Percentiles rank a stretch among this genome's conserved stretches.
Evolutionary conservation across 2,797 vertebrate species (phyloP).

Genomic region (Macropus fuliginosus): DNA sequence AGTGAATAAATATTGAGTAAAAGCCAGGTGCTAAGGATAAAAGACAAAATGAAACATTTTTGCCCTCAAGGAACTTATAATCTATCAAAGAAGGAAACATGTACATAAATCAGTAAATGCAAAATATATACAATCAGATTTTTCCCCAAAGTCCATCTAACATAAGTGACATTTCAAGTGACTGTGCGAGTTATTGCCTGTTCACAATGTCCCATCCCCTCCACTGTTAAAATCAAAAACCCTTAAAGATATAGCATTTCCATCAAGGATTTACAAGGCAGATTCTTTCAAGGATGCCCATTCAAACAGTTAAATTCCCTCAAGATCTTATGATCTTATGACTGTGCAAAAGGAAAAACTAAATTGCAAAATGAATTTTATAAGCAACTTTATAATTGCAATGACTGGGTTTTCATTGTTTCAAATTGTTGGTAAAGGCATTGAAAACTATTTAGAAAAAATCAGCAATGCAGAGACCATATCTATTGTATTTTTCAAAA

Average conservation of each 20-base stretch:
- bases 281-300: slow-evolving; percentile 25
- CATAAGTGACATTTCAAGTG: too few species aligned
- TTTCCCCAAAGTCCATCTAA: too few species aligned
- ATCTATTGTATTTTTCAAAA: slow-evolving; percentile 76
- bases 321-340: neutral
- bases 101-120: neutral
- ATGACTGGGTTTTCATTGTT: slow-evolving; percentile 68
- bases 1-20: neutral
- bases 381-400: slow-evolving; percentile 50
- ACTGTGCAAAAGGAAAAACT: slow-evolving; percentile 15
- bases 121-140: slow-evolving; percentile 1
- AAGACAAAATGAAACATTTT: neutral
- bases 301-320: slow-evolving; percentile 29
- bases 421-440: slow-evolving; percentile 71
- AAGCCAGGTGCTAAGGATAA: neutral
- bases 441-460: slow-evolving; percentile 71
- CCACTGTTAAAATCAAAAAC: neutral
- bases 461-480: slow-evolving; percentile 67
- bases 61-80: slow-evolving; percentile 25
- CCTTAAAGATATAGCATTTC: slow-evolving; percentile 32
- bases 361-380: slow-evolving; percentile 22
- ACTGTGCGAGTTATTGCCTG: neutral
- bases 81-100: slow-evolving; percentile 11
- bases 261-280: slow-evolving; percentile 10
- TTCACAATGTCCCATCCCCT: neutral